Base-by-base conservation (phyloP, 2,888 invertebrate genomes). In the Heliconius erato region DNA sequence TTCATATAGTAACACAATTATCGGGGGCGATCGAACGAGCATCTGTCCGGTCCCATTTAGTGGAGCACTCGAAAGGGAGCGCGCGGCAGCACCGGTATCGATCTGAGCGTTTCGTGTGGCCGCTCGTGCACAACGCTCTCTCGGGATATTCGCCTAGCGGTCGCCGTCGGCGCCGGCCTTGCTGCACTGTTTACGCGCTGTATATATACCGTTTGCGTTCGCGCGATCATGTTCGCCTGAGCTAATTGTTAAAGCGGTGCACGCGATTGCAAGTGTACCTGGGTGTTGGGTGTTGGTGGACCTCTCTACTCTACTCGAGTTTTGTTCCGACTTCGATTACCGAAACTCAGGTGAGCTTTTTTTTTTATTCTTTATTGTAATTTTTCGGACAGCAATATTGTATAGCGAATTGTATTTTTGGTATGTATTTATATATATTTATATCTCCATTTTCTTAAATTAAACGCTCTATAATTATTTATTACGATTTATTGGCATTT, bases 111-210 rank as follows among this genome's bases (percentile, higher is more conserved):
- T 92, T 92, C 90, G 93, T 91, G 91, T 91, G 91, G 90, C 90
- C 92, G 93, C 90, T 93, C 91, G 94, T 91, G 93, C 92, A 91
- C 93, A 90, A 90, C 94, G 92, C 90, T 92, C 92, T 93, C 93
- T 92, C 94, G 93, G 92, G 93, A 95, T 94, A 95, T 92, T 95
- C 94, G 93, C 88, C 91, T 91, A 93, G 91, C 92, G 92, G 91
- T 95, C 93, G 94, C 92, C 94, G 95, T 94, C 92, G 93, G 95
- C 94, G 94, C 95, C 94, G 94, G 94, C 93, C 94, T 92, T 94
- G 92, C 92, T 92, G 91, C 91, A 91, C 92, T 92, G 94, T 95
- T 94, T 94, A 93, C 94, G 92, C 92, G 93, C 89, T 89, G 90
- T 90, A 91, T 92, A 90, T 87, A 91, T 79, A 85, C 84, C 84